Evolutionary conservation across 2,888 invertebrate genomes (phyloP).

Genomic region (Microplitis deprimator): DNA sequence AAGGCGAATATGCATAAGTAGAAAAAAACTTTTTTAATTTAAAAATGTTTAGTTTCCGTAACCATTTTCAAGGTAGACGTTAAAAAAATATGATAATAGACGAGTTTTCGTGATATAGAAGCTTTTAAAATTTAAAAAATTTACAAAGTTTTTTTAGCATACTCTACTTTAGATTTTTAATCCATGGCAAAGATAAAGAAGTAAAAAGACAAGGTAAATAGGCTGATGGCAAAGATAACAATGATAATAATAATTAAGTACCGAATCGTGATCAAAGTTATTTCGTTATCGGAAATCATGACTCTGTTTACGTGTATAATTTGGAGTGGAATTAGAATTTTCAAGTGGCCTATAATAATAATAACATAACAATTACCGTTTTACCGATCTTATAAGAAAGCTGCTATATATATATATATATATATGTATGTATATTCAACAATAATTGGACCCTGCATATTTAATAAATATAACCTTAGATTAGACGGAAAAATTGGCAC

Average conservation of each 20-base stretch:
- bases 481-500: neutral
- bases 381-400: neutral
- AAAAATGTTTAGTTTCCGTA: too few relatives aligned
- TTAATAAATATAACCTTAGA: constrained; percentile 8
- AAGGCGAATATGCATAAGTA: too few relatives aligned
- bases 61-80: too few relatives aligned
- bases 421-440: neutral
- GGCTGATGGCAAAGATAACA: neutral
- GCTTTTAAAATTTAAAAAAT: too few relatives aligned
- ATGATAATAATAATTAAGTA: neutral
- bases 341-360: constrained; percentile 7
- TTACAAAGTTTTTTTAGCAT: too few relatives aligned
- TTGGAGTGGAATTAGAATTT: constrained; percentile 19
- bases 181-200: neutral
- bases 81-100: too few relatives aligned
- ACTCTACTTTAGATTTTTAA: neutral
- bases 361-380: constrained; percentile 1
- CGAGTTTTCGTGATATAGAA: too few relatives aligned
- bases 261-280: constrained; percentile 20
- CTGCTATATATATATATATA: neutral
- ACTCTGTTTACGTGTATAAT: constrained; percentile 13
- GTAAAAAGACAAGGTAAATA: neutral
- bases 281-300: constrained; percentile 24
- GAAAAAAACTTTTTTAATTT: too few relatives aligned
- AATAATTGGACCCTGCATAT: constrained; percentile 29